These are phyloP conservation scores for Heliconius congener DNA, from an alignment of 1,140 invertebrate genomes.

Conservation along the genomic window DNA sequence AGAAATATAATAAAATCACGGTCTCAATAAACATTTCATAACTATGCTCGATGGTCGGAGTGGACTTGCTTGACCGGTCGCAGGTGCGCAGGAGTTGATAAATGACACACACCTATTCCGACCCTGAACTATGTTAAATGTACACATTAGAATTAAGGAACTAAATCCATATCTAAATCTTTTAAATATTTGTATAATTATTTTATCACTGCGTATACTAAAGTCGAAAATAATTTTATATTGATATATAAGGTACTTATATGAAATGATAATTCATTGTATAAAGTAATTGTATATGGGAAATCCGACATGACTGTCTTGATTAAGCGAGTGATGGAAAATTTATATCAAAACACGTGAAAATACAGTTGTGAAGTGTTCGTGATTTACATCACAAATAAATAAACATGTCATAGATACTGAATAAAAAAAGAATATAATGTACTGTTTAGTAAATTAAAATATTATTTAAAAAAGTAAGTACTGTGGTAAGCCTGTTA, in stretches of 20 bases:
- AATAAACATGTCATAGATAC: neutral
- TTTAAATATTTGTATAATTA: neutral
- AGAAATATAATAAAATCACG: slow-evolving; percentile 62
- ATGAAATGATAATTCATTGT: slow-evolving; percentile 4
- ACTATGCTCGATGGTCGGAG: slow-evolving; percentile 48
- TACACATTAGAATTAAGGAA: neutral
- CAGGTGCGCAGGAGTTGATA: slow-evolving; percentile 46
- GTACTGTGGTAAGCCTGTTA: neutral
- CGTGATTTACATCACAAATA: slow-evolving; percentile 35
- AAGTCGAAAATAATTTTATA: neutral
- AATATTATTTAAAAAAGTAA: neutral
- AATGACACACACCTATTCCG: slow-evolving; percentile 44
- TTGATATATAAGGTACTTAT: neutral
- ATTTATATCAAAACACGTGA: slow-evolving; percentile 28
- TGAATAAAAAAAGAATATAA: no score
- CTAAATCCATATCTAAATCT: neutral
- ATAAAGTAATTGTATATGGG: slow-evolving; percentile 27
- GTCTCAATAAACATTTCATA: slow-evolving; percentile 63
- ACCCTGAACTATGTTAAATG: slow-evolving; percentile 32
- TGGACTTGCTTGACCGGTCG: slow-evolving; percentile 56
- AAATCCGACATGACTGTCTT: slow-evolving; percentile 30
- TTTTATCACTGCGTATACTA: neutral
- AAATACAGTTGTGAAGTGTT: slow-evolving; percentile 23
- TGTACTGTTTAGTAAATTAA: neutral
- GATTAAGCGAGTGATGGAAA: slow-evolving; percentile 33